These are phyloP conservation scores for Alentia gelatinosa DNA, from an alignment of 2,888 invertebrate genomes.

Conservation along the genomic window DNA sequence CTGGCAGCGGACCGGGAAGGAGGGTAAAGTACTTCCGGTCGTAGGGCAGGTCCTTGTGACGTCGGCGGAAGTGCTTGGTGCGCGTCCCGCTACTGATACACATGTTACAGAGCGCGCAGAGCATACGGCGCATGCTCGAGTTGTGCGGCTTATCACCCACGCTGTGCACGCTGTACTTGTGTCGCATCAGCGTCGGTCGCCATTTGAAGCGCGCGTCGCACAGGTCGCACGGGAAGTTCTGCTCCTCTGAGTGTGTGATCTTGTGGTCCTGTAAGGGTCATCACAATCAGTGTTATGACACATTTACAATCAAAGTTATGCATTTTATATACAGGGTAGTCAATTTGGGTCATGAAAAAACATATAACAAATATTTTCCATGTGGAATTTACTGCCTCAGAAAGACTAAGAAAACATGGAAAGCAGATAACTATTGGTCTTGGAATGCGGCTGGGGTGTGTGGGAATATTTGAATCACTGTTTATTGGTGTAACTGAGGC, in stretches of 20 bases:
- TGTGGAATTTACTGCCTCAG: too few relatives aligned
- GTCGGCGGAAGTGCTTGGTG: slow-evolving; percentile 4
- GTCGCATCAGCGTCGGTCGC: slow-evolving; percentile 1
- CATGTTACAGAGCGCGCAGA: background rate
- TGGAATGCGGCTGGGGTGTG: too few relatives aligned
- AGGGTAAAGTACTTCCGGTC: background rate
- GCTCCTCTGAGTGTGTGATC: slow-evolving; percentile 13
- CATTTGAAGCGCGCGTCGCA: slow-evolving; percentile 15
- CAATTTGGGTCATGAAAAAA: background rate
- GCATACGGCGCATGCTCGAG: background rate
- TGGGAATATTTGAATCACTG: too few relatives aligned
- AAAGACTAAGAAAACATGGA: too few relatives aligned
- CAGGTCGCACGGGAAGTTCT: slow-evolving; percentile 1
- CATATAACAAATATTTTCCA: background rate
- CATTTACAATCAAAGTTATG: background rate
- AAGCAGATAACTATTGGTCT: too few relatives aligned
- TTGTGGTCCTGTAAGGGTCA: slow-evolving; percentile 19
- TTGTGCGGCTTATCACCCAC: background rate
- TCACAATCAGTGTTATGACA: background rate
- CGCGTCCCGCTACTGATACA: background rate
- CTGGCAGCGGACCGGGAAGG: background rate
- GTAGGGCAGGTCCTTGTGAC: background rate
- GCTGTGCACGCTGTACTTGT: background rate
- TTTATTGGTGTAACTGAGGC: too few relatives aligned
- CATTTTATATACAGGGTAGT: background rate